Conservation (phyloP, 2,113 vertebrate species). For the Cavia aperea region DNA sequence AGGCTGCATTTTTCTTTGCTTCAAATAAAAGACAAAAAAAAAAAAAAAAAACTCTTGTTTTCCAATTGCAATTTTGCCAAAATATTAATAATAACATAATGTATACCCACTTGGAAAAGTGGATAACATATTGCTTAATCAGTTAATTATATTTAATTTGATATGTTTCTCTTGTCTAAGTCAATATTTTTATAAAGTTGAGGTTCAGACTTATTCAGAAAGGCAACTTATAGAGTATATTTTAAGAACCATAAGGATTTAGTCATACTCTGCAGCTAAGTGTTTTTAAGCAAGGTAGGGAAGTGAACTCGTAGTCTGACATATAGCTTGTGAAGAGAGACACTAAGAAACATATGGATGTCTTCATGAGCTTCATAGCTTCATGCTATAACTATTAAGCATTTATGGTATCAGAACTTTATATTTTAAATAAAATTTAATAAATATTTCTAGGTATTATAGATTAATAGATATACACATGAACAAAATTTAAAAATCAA, state of each 20-base stretch:
- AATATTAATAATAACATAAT: background rate
- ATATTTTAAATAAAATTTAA: background rate
- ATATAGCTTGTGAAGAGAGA: background rate
- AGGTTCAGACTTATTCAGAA: background rate
- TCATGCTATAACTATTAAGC: background rate
- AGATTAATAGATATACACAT: background rate
- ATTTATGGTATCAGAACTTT: background rate
- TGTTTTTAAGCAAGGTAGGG: background rate
- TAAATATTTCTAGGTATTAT: background rate
- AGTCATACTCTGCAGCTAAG: background rate
- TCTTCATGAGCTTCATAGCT: background rate
- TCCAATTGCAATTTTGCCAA: background rate
- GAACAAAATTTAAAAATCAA: background rate
- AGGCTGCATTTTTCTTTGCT: background rate
- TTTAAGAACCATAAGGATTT: background rate
- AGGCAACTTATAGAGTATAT: background rate
- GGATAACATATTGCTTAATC: background rate
- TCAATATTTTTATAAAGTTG: background rate
- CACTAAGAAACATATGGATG: background rate
- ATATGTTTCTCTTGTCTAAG: background rate
- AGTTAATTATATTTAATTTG: background rate
- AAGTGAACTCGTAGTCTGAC: background rate
- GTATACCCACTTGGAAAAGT: background rate
- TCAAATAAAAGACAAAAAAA: background rate
- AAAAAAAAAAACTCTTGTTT: rapidly evolving